Evolutionary conservation across 1,140 invertebrate genomes (phyloP), one percentile per base, ranked within the genome.

Genomic region (Cydia splendana): DNA sequence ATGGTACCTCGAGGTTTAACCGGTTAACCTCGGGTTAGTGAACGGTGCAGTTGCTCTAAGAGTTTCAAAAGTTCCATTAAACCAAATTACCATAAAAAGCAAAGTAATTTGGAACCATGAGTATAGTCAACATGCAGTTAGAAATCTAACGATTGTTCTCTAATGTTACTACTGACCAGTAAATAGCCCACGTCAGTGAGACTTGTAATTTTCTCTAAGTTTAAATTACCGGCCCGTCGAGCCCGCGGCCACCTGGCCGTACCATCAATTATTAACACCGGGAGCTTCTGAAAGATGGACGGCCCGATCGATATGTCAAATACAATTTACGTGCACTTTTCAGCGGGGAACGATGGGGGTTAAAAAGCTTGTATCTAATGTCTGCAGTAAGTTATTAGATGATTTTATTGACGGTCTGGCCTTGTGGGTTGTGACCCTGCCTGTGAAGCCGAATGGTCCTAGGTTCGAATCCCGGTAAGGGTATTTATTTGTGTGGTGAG

Each of bases 291-390:
- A 71, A 71, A 71, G 67, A 69, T 69, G 65, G 65, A 69, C 30
- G 65, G 24, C 10, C 65, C 65, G 65, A 34, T 71, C 67, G 67
- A 71, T 71, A 71, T 71, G 67, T 38, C 67, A 71, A 71, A 62
- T n/a, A 62, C 18, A 42, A 18, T 71, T 71, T 20, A 71, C 18
- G 67, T 71, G 67, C 67, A 71, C 24, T 69, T 71, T 38, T 38
- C 67, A 7, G 7, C 34, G 28, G 65, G 65, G 18, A 18, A 38
- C 6, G 2, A 5, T n/a, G 2, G 13, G 4, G 34, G 45, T 38
- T 34, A 34, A 69, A 34, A 69, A 69, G 12, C 7, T 24, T 3
- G n/a, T 18, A 62, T 6, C 20, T 10, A 7, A 18, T 20, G 20
- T 7, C 5, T 62, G 9, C 5, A 34, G 34, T 24, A 24, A n/a